These are phyloP conservation scores for Tachystola acroxantha DNA, from an alignment of 2,888 invertebrate species.

Conservation along the genomic window DNA sequence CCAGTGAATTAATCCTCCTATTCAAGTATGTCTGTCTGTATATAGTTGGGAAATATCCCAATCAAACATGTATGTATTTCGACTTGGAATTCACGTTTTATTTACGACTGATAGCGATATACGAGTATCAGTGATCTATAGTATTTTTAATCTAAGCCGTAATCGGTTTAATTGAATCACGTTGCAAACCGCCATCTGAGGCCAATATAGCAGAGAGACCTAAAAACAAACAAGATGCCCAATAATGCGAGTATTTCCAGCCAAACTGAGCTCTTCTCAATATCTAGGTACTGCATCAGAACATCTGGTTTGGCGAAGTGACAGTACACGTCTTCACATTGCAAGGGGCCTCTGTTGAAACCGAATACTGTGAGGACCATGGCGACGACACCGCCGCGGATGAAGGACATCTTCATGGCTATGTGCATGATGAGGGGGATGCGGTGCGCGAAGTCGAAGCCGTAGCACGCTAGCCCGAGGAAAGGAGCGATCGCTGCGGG, in stretches of 20 bases:
- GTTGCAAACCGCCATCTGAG: slow-evolving; percentile 74
- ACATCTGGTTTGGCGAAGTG: slow-evolving; percentile 82
- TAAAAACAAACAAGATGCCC: slow-evolving; percentile 73
- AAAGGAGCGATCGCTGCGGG: slow-evolving; percentile 82
- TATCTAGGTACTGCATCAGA: slow-evolving; percentile 77
- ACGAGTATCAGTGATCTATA: too few relatives aligned
- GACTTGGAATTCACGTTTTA: too few relatives aligned
- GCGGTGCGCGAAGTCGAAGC: slow-evolving; percentile 82
- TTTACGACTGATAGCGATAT: too few relatives aligned
- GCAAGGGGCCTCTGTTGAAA: slow-evolving; percentile 73
- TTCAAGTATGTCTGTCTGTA: too few relatives aligned
- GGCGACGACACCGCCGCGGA: slow-evolving; percentile 81
- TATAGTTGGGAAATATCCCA: too few relatives aligned
- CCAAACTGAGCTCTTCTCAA: slow-evolving; percentile 77
- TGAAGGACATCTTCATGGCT: slow-evolving; percentile 81
- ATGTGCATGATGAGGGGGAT: slow-evolving; percentile 80
- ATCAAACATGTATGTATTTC: too few relatives aligned
- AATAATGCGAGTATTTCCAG: slow-evolving; percentile 74
- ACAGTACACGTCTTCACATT: slow-evolving; percentile 80
- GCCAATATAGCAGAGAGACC: slow-evolving; percentile 77
- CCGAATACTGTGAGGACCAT: slow-evolving; percentile 81
- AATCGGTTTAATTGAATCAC: slow-evolving; percentile 30
- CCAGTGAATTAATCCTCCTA: too few relatives aligned
- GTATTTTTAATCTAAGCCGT: too few relatives aligned
- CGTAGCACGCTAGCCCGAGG: slow-evolving; percentile 82